These are phyloP conservation scores for Potamilus streckersoni DNA, from an alignment of 1,140 invertebrate species.

Conservation along the genomic window DNA sequence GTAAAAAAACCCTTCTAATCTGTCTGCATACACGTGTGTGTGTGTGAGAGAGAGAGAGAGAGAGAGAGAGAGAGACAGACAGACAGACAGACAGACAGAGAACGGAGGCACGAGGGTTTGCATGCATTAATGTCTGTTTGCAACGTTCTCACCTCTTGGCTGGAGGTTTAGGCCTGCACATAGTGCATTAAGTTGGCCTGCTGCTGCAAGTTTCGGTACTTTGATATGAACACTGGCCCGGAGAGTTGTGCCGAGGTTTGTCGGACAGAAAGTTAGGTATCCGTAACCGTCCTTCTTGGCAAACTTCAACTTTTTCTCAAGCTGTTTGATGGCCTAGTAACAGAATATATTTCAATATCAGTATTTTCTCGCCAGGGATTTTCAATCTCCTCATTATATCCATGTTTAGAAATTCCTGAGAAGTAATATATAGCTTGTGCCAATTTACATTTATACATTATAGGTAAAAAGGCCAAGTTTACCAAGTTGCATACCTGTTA, in stretches of 20 bases:
- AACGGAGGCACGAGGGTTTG: background rate
- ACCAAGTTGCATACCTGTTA: too few species aligned
- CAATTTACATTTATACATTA: too few species aligned
- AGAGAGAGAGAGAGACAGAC: too few species aligned
- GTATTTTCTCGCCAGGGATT: too few species aligned
- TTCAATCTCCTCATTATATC: too few species aligned
- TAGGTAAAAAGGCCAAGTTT: too few species aligned
- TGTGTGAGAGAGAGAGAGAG: background rate
- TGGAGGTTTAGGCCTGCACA: slow-evolving; percentile 94
- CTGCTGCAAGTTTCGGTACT: slow-evolving; percentile 85
- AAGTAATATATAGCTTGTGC: too few species aligned
- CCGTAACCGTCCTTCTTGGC: slow-evolving; percentile 82
- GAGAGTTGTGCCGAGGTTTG: slow-evolving; percentile 97
- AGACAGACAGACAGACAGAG: background rate
- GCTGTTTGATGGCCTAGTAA: slow-evolving; percentile 55
- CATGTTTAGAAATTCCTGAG: too few species aligned
- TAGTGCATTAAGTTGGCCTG: slow-evolving; percentile 92
- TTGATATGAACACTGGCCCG: slow-evolving; percentile 98
- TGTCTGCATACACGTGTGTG: too few species aligned
- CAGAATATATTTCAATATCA: slow-evolving; percentile 78
- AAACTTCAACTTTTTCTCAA: slow-evolving; percentile 57
- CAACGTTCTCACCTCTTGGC: slow-evolving; percentile 69
- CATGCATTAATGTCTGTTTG: background rate
- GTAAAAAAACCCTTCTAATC: too few species aligned
- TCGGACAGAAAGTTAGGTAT: slow-evolving; percentile 98